Conservation (phyloP, 2,888 invertebrate species). For the Cryptocephalus moraei region DNA sequence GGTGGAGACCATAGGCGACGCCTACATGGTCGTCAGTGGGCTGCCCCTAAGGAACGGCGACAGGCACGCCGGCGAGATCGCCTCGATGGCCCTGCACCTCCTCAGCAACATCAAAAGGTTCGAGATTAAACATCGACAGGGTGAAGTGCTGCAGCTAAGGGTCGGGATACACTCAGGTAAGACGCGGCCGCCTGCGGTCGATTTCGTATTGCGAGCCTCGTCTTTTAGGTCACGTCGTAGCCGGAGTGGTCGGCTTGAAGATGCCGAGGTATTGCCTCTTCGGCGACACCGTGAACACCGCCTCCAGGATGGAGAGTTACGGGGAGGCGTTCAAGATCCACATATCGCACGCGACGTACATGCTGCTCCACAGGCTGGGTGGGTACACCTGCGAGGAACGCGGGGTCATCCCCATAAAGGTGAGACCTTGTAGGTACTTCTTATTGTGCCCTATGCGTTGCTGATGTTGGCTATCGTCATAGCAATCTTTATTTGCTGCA, state of each 20-base stretch:
- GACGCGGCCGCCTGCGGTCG: not conserved
- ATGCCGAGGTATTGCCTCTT: conserved; percentile 79
- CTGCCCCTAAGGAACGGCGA: conserved; percentile 63
- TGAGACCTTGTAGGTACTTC: too few relatives aligned
- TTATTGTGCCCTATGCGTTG: too few relatives aligned
- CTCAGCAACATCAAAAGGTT: conserved; percentile 60
- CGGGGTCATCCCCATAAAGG: conserved; percentile 65
- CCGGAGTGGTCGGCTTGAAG: conserved; percentile 72
- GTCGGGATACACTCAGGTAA: conserved; percentile 61
- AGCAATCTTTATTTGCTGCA: too few relatives aligned
- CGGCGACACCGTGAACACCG: conserved; percentile 76
- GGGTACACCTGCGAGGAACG: conserved; percentile 65
- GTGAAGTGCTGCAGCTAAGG: conserved; percentile 57
- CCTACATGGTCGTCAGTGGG: conserved; percentile 75
- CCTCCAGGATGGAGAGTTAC: conserved; percentile 70
- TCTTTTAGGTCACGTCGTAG: conserved; percentile 58
- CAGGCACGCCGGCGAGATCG: conserved; percentile 68
- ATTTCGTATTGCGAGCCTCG: not conserved
- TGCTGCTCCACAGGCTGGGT: conserved; percentile 56
- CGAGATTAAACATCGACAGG: conserved; percentile 55
- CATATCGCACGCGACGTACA: conserved; percentile 61
- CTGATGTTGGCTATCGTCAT: too few relatives aligned
- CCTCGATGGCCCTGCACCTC: conserved; percentile 66
- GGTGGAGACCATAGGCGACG: conserved; percentile 78
- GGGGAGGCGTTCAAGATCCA: conserved; percentile 67